Evolutionary conservation across 2,113 vertebrate genomes (phyloP).

Genomic region (Antigone vipio): DNA sequence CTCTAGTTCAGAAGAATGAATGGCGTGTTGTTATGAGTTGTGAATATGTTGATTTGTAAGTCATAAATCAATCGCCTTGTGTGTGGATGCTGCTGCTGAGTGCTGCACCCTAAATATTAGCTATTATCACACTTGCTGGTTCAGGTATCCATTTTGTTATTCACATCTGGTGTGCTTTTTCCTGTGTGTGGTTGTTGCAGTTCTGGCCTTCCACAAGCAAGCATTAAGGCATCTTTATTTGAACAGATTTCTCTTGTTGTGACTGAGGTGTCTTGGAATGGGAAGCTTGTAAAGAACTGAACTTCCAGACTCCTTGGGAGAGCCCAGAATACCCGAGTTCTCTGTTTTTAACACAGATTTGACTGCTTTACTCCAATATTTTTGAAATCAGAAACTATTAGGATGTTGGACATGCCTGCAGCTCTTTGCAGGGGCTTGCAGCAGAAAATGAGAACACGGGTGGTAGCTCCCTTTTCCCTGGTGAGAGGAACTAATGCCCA

Average conservation of each 20-base stretch:
- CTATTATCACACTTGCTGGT: neutral
- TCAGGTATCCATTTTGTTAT: neutral
- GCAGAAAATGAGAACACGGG: neutral
- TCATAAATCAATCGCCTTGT: neutral
- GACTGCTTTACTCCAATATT: neutral
- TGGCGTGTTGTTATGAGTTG: constrained; percentile 18
- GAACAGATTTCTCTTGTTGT: neutral
- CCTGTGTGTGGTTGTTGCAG: neutral
- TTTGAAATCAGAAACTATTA: neutral
- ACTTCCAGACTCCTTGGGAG: neutral
- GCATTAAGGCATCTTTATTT: neutral
- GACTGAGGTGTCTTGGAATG: neutral
- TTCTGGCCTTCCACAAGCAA: neutral
- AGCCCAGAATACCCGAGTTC: neutral
- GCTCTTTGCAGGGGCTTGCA: neutral
- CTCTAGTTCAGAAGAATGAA: constrained; percentile 28
- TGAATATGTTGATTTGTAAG: constrained; percentile 23
- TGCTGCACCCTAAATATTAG: neutral
- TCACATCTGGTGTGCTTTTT: neutral
- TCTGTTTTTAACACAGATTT: neutral
- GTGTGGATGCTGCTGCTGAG: constrained; percentile 8
- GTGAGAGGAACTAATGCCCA: neutral
- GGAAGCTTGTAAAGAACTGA: neutral
- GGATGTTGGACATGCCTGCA: neutral
- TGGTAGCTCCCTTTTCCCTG: neutral